Evolutionary conservation across 2,113 vertebrate genomes (phyloP), one percentile per base, ranked within the genome.

Genomic region (Pseudonaja textilis): DNA sequence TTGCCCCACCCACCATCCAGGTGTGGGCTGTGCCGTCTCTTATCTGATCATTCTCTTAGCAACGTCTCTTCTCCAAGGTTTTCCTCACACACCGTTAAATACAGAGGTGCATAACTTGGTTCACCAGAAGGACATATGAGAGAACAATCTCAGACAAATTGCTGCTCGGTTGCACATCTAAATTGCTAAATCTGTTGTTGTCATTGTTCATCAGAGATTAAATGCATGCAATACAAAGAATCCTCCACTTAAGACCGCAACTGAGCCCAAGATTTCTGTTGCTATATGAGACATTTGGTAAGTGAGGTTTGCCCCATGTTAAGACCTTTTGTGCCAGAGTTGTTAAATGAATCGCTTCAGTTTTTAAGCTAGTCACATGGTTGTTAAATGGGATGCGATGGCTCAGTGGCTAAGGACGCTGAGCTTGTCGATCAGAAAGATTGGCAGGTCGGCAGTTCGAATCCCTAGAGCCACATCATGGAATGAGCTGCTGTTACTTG

Each of bases 401-500:
- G 47, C 47, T 50, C 8, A 50, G 47, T 50, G 47, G 47, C 47
- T 9, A 50, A 9, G 47, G 47, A 50, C 8, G 47, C 47, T 50
- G 47, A 50, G 47, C 47, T 50, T 50, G 8, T 50, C 1, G 47
- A 50, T 25, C 57, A 25, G 50, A 52, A 52, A 52, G 47, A 8
- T 50, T 7, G 7, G 47, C 47, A 50, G 47, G 0, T 50, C 1
- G 0, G 47, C 7, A 7, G 0, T 50, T 50, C 8, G 47, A 50
- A 50, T 50, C 47, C 47, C 47, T 7, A 50, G 47, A 1, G 8
- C 47, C 47, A 8, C 7, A 8, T 47, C 5, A 47, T 1, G 7
- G 47, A 47, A 7, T 7, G 3, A 47, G 47, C 47, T 47, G 1
- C 47, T 1, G 6, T 47, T 47, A 47, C 7, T 47, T 7, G 47